Evolutionary conservation across 2,797 vertebrate species (phyloP).

Genomic region (Sebastes baramenuke): DNA sequence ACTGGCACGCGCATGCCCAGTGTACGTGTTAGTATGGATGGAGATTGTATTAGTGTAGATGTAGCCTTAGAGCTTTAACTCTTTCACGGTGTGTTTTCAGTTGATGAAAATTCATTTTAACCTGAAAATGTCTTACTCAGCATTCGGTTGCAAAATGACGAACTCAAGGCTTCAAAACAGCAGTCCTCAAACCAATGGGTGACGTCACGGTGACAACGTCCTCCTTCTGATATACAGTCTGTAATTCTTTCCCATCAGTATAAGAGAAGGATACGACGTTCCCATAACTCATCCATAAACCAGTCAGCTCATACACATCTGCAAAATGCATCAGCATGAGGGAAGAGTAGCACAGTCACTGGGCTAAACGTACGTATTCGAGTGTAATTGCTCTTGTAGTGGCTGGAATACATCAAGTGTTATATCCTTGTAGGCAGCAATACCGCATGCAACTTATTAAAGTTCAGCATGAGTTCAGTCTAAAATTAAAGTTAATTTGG

Average conservation of each 20-base stretch:
- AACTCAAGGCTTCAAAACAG: no score
- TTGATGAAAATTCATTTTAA: no score
- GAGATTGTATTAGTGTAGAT: no score
- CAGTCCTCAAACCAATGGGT: no score
- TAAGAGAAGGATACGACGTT: neutral
- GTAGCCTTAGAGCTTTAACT: no score
- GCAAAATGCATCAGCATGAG: slow-evolving; percentile 32
- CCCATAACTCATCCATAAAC: slow-evolving; percentile 20
- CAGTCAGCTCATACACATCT: slow-evolving; percentile 19
- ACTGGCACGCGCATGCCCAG: no score
- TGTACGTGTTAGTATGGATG: no score
- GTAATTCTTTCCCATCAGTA: neutral
- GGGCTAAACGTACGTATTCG: slow-evolving; percentile 3
- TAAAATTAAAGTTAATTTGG: neutral
- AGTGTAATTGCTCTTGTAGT: slow-evolving; percentile 20
- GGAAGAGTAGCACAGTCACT: neutral
- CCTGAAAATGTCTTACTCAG: no score
- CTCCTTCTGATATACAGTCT: no score
- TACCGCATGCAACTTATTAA: neutral
- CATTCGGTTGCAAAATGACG: no score
- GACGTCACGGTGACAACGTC: no score
- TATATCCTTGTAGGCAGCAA: slow-evolving; percentile 1
- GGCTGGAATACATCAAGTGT: slow-evolving; percentile 9
- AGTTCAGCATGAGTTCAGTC: slow-evolving; percentile 56
- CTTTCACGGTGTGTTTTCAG: no score